These are phyloP conservation scores for Schlechtendalia chinensis DNA, from an alignment of 1,140 invertebrate genomes.

Conservation along the genomic window DNA sequence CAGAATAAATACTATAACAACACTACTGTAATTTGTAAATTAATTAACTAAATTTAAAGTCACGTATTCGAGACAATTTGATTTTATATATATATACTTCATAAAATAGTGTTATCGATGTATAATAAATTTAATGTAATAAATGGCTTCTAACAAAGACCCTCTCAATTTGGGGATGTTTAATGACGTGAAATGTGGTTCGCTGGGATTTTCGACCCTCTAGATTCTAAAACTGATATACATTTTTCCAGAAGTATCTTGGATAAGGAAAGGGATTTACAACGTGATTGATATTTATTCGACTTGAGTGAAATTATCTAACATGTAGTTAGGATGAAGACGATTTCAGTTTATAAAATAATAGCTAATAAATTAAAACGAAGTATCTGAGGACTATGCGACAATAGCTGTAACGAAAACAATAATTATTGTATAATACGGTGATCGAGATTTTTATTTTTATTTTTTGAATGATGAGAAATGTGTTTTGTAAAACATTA, in stretches of 20 bases:
- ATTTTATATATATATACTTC: background rate
- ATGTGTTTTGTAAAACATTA: no score
- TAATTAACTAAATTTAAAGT: background rate
- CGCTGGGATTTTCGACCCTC: conserved; percentile 15
- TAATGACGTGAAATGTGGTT: conserved; percentile 32
- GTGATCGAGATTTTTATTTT: no score
- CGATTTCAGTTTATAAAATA: background rate
- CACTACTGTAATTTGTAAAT: no score
- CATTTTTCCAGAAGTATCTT: conserved; percentile 8
- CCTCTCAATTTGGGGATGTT: conserved; percentile 17
- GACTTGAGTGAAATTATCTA: conserved; percentile 20
- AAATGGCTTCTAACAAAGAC: conserved; percentile 3
- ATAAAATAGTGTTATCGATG: background rate
- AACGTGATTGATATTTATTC: conserved; percentile 22
- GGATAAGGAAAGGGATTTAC: conserved; percentile 13
- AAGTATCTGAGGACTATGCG: no score
- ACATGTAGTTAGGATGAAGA: background rate
- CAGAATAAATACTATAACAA: no score
- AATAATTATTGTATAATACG: no score
- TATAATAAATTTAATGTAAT: conserved; percentile 17
- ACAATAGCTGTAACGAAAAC: no score
- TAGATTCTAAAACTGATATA: conserved; percentile 15
- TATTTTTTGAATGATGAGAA: no score
- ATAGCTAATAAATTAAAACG: background rate
- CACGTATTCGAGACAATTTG: background rate